Percentiles rank a stretch among this genome's conserved stretches.
These are phyloP conservation scores for Hirudinaria manillensis DNA, from an alignment of 2,888 invertebrate genomes.

Conservation along the genomic window DNA sequence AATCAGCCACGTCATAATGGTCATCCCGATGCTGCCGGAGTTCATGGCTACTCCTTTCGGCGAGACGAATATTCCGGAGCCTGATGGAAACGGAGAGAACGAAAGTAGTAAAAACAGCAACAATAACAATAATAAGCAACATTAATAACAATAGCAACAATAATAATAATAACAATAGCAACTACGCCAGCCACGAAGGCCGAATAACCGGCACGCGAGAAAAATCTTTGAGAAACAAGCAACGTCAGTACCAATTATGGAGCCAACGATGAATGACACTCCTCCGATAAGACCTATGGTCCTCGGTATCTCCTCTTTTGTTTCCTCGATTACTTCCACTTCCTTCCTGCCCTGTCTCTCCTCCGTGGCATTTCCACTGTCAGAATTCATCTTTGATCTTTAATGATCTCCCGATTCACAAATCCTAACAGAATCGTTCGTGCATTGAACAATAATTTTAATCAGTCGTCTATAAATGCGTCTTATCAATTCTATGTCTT, in stretches of 20 bases:
- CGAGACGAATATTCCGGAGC: constrained; percentile 96
- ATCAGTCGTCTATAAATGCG: too few relatives aligned
- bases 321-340: neutral
- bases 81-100: constrained; percentile 55
- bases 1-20: constrained; percentile 88
- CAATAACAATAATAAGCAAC: neutral
- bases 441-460: too few relatives aligned
- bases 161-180: neutral
- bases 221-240: too few relatives aligned
- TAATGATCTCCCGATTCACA: too few relatives aligned
- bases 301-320: constrained; percentile 31
- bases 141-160: too few relatives aligned
- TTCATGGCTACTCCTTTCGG: constrained; percentile 81
- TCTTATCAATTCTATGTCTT: too few relatives aligned
- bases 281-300: constrained; percentile 36
- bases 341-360: neutral
- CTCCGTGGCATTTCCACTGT: neutral
- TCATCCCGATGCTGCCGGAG: constrained; percentile 84
- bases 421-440: too few relatives aligned
- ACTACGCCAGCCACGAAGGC: too few relatives aligned
- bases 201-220: too few relatives aligned
- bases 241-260: constrained; percentile 34
- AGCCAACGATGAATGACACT: constrained; percentile 36
- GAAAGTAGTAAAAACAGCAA: neutral
- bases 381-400: neutral